A percentile compares a stretch with the other conserved stretches of the same genome.
Conservation (phyloP, 1,140 invertebrate genomes). For the Chymomyza costata region DNA sequence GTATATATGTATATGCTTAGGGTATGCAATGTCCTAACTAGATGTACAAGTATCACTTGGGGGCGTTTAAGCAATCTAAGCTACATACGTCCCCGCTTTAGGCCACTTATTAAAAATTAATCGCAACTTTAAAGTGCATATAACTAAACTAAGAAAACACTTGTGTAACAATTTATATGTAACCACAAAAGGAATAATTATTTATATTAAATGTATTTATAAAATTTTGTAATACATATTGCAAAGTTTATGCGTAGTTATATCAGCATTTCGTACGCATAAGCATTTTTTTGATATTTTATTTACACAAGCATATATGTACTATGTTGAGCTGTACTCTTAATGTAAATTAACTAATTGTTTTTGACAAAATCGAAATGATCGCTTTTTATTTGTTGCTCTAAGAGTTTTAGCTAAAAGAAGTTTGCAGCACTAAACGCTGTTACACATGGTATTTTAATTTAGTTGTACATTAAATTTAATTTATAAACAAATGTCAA, state of each 20-base stretch:
- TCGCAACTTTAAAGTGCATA: slow-evolving; percentile 43
- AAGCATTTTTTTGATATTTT: too few species aligned
- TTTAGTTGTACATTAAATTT: too few species aligned
- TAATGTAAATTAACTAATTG: too few species aligned
- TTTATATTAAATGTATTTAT: not conserved
- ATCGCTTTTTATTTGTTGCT: too few species aligned
- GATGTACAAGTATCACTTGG: not conserved
- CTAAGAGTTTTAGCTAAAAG: too few species aligned
- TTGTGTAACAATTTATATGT: not conserved
- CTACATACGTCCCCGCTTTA: slow-evolving; percentile 24
- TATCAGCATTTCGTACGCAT: not conserved
- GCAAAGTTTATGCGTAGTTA: not conserved
- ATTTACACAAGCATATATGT: too few species aligned
- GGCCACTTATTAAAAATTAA: slow-evolving; percentile 53
- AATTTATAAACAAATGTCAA: too few species aligned
- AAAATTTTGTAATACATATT: not conserved
- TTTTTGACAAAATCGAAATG: too few species aligned
- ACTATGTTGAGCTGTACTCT: too few species aligned
- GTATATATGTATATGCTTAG: slow-evolving; percentile 18
- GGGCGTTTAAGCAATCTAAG: slow-evolving; percentile 7
- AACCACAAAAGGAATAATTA: not conserved
- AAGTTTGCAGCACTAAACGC: too few species aligned
- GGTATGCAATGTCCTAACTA: slow-evolving; percentile 13
- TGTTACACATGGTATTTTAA: too few species aligned
- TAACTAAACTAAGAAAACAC: slow-evolving; percentile 3